phyloP scores from a whole-genome alignment of 2,888 invertebrate genomes.

The Pocota personata region DNA sequence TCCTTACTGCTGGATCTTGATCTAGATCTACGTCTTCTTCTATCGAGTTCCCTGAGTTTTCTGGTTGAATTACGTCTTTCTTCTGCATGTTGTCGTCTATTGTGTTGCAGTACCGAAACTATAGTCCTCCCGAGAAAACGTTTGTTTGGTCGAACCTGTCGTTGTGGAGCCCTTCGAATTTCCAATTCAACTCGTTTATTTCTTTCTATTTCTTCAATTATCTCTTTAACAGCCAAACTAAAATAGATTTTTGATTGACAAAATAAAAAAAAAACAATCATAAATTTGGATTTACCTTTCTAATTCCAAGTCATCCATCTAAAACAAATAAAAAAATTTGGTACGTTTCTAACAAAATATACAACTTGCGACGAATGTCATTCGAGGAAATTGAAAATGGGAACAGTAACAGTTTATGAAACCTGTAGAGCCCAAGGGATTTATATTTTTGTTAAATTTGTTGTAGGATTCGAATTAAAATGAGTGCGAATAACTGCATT shows the following conservation, averaged over 20 bases:
- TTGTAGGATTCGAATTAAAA: no score
- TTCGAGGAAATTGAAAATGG: neutral
- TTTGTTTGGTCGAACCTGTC: slow-evolving; percentile 76
- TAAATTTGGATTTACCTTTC: slow-evolving; percentile 8
- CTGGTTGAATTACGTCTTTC: slow-evolving; percentile 76
- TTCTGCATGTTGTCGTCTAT: slow-evolving; percentile 76
- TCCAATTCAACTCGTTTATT: slow-evolving; percentile 7
- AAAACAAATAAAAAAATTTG: neutral
- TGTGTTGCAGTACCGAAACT: slow-evolving; percentile 77
- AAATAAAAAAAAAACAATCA: neutral
- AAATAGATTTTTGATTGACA: neutral
- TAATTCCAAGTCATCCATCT: slow-evolving; percentile 20
- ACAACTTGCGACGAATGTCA: neutral
- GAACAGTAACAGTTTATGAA: neutral
- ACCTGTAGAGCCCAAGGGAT: neutral
- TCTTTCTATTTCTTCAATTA: slow-evolving; percentile 54
- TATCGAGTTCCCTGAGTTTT: slow-evolving; percentile 78
- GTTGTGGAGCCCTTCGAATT: neutral
- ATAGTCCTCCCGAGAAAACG: slow-evolving; percentile 79
- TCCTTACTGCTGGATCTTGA: slow-evolving; percentile 37
- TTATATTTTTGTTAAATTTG: neutral
- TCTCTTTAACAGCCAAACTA: slow-evolving; percentile 60
- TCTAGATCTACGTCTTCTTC: slow-evolving; percentile 64
- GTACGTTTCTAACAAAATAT: neutral
- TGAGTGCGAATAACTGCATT: no score